Conservation (phyloP, 2,113 vertebrate species). For the Anser cygnoides region DNA sequence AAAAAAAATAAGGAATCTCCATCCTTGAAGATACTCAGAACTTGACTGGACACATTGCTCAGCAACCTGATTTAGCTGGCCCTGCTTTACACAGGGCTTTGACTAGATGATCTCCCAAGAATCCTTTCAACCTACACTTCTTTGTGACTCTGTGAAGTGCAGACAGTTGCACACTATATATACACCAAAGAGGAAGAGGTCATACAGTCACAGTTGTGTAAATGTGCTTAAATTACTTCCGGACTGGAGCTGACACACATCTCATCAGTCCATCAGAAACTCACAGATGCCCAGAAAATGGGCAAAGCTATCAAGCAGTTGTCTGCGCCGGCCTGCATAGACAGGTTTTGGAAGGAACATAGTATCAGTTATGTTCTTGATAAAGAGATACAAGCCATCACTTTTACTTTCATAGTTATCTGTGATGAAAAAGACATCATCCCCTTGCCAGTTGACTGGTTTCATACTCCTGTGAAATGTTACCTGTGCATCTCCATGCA, state of each 20-base stretch:
- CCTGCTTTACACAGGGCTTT: not conserved
- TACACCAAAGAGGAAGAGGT: not conserved
- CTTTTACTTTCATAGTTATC: not conserved
- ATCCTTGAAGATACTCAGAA: not conserved
- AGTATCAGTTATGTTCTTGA: not conserved
- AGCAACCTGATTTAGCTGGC: not conserved
- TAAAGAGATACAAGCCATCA: not conserved
- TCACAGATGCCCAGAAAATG: not conserved
- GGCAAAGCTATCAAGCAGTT: not conserved
- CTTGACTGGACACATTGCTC: not conserved
- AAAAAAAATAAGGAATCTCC: not conserved
- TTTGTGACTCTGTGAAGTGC: not conserved
- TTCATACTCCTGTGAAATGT: not conserved
- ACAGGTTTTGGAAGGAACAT: not conserved
- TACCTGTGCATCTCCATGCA: not conserved
- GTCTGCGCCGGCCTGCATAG: not conserved
- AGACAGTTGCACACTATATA: not conserved
- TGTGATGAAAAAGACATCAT: not conserved
- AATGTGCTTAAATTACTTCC: not conserved
- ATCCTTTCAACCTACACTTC: not conserved
- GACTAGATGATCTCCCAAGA: not conserved
- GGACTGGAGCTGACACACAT: not conserved
- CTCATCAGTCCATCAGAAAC: not conserved
- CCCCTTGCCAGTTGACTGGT: fast-evolving
- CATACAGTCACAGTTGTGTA: not conserved